A percentile compares a stretch with the other conserved stretches of the same genome.
These are phyloP conservation scores for Amazona guildingii DNA, from an alignment of 2,113 vertebrate species.

Conservation along the genomic window DNA sequence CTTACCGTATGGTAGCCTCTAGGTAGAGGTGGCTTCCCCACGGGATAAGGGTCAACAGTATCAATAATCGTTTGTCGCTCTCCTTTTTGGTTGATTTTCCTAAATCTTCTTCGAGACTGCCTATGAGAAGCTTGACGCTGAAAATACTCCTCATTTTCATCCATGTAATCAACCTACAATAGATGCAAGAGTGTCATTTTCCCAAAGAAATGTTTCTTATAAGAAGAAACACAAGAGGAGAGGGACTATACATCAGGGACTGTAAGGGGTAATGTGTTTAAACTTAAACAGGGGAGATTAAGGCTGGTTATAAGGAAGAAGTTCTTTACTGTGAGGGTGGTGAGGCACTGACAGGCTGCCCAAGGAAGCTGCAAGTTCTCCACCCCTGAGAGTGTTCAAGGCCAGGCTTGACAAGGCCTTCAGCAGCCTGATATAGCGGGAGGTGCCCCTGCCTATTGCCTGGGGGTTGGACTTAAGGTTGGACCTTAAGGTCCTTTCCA, in stretches of 20 bases:
- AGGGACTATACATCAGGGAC: not conserved
- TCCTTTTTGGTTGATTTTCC: constrained; percentile 99
- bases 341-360: not conserved
- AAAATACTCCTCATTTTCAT: constrained; percentile 99
- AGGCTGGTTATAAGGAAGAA: not conserved
- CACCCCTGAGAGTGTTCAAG: not conserved
- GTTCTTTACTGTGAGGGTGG: not conserved
- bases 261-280: not conserved
- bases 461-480: not conserved
- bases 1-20: constrained; percentile 97
- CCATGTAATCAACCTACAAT: constrained; percentile 97
- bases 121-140: constrained; percentile 96
- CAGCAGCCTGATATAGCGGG: not conserved
- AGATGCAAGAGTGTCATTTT: not conserved
- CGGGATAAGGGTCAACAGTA: constrained; percentile 93
- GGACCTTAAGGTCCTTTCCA: not conserved
- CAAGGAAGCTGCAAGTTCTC: not conserved
- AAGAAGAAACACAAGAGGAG: not conserved
- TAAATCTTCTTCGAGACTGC: constrained; percentile 94
- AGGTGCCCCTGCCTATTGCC: not conserved
- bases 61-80: constrained; percentile 98
- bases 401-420: not conserved
- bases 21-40: constrained; percentile 91
- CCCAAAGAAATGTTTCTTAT: not conserved
- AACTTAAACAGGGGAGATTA: not conserved